Evolutionary conservation across 2,888 invertebrate genomes (phyloP), one percentile per base, ranked within the genome.

Genomic region (Volucella zonaria): DNA sequence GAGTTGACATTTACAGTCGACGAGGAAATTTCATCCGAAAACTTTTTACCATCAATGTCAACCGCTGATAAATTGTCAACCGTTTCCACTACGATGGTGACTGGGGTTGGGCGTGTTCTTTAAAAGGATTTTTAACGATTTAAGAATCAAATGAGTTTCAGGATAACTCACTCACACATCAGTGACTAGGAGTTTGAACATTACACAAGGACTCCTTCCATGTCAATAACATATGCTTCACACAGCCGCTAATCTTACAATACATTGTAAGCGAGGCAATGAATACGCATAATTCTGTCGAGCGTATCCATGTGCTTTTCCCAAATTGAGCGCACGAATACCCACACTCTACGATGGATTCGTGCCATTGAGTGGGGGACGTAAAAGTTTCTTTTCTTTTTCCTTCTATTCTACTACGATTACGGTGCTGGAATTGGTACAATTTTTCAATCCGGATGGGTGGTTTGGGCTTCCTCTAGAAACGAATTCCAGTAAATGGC

Each of bases 301-400:
- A 31, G n/a, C 23, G 52, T 31, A 52, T 61, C 51, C 31, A 73
- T 52, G 61, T 62, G 61, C 12, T 51, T 52, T 14, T 10, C 43
- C 61, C 18, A 43, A 43, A 71, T 15, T 52, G 42, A 71, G 61
- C 51, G 15, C 52, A 73, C 23, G 73, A 43, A 54, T 62, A 31
- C 71, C 42, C 11, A 59, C 18, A 23, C 40, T 51, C 61, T 59
- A 56, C 54, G 56, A 68, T 47, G 54, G 38, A 54, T 67, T 8
- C 18, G 31, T 31, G 42, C 18, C 59, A 45, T 56, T 56, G 56
- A 45, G 45, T 23, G 11, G 4, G 31, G 14, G 23, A 18, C 51
- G 6, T 31, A 31, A 31, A 38, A 43, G 52, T 15, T 52, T 52
- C 9, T 9, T 40, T 51, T 38, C 11, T 51, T 31, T 31, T 10